A percentile compares a stretch with the other conserved stretches of the same genome.
Evolutionary conservation across 2,113 vertebrate genomes (phyloP).

Genomic region (Psophia crepitans): DNA sequence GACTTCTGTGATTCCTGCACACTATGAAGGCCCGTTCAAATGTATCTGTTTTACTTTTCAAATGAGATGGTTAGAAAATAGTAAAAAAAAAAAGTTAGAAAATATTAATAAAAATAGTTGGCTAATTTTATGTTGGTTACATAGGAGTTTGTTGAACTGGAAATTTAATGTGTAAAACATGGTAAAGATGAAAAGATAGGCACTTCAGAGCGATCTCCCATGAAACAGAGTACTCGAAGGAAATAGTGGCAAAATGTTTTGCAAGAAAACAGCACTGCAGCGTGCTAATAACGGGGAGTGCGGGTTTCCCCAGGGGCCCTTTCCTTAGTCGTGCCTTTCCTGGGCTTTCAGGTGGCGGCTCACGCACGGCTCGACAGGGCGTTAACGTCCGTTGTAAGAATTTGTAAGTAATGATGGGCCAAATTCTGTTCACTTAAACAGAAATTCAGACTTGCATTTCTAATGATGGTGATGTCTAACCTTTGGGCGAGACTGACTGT

Average conservation of each 20-base stretch:
- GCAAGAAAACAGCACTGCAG: not conserved
- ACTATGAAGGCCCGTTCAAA: not conserved
- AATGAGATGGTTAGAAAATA: not conserved
- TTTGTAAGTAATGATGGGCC: not conserved
- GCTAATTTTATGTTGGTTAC: not conserved
- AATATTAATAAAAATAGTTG: not conserved
- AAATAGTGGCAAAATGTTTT: not conserved
- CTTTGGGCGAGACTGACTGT: not conserved
- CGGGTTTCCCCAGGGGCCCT: not conserved
- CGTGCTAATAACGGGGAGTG: not conserved
- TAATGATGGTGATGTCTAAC: fast-evolving
- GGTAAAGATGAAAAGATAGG: not conserved
- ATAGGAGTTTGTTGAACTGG: not conserved
- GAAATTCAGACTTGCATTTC: not conserved
- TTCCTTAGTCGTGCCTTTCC: not conserved
- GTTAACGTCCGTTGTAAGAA: fast-evolving
- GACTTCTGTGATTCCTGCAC: not conserved
- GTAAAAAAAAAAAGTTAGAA: not conserved
- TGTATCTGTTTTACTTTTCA: not conserved
- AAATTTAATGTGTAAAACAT: not conserved
- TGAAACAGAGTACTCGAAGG: not conserved
- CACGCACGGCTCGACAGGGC: not conserved
- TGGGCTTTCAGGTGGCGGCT: not conserved
- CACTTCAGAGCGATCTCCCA: not conserved
- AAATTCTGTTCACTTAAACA: not conserved